Conservation (phyloP, 2,797 vertebrate genomes). For the Rhadinocentrus ornatus region DNA sequence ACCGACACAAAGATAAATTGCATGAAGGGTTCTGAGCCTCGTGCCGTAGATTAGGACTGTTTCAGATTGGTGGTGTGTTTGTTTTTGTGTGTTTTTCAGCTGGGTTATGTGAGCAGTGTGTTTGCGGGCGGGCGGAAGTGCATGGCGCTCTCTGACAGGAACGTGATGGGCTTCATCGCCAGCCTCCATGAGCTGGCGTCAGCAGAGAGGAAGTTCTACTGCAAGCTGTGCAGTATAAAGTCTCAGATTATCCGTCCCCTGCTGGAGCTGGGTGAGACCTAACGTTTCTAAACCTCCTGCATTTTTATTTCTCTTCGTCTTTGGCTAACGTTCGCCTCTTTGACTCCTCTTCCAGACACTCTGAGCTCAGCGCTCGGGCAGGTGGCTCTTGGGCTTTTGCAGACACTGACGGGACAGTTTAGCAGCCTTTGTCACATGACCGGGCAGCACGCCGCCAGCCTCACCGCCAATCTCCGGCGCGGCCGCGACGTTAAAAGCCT, state of each 20-base stretch:
- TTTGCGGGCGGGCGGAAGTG: slow-evolving; percentile 87
- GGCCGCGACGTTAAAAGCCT: slow-evolving; percentile 85
- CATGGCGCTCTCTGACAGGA: slow-evolving; percentile 88
- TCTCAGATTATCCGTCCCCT: slow-evolving; percentile 91
- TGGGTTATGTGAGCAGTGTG: slow-evolving; percentile 93
- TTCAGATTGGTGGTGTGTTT: not conserved
- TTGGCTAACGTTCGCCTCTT: not conserved
- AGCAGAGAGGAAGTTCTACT: slow-evolving; percentile 92
- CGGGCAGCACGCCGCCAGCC: slow-evolving; percentile 91
- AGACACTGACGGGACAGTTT: slow-evolving; percentile 87
- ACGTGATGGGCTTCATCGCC: slow-evolving; percentile 93
- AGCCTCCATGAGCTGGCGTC: slow-evolving; percentile 94
- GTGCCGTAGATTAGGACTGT: not conserved
- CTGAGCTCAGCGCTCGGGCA: slow-evolving; percentile 81
- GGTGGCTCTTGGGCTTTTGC: slow-evolving; percentile 84
- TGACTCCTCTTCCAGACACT: slow-evolving; percentile 80
- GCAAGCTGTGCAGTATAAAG: slow-evolving; percentile 89
- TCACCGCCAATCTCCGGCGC: slow-evolving; percentile 89
- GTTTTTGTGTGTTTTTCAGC: slow-evolving; percentile 72
- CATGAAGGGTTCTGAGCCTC: no score
- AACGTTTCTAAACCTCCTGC: no score
- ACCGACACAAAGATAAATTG: no score
- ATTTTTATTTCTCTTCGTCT: not conserved
- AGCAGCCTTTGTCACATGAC: slow-evolving; percentile 91
- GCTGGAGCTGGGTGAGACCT: slow-evolving; percentile 84